Base-by-base conservation (phyloP, 2,888 invertebrate species). In the Sipha maydis region DNA sequence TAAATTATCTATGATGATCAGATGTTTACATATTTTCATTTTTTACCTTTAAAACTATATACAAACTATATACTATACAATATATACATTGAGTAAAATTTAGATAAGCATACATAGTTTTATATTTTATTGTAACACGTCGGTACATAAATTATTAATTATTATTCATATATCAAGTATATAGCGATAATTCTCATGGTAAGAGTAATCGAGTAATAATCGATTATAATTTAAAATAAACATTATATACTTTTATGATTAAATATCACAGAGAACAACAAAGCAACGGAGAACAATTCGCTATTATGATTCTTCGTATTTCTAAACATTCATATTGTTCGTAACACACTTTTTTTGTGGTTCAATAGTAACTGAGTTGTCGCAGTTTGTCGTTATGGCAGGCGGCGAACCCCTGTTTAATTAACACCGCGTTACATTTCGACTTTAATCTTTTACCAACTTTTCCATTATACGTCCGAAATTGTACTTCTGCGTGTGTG, bases 381-480 rank as follows among this genome's bases (percentile, higher is more conserved):
- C 67, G 38, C 80, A 38, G 38, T 80, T 80, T 67, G 80, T 80
- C 67, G 38, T n/a, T 69, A 28, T 25, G 48, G n/a, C 5, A 67
- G 41, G 25, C 21, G 48, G 25, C 19, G 69, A 34, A 38, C 56
- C 48, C 75, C 31, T 83, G 69, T 83, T 83, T 56, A 83, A 83
- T 83, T 83, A 83, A 83, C 73, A 75, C 83, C 38, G 56, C 75
- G 38, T 71, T 71, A 56, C 73, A 28, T 75, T 83, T 75, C 48
- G 56, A 83, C 19, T 83, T 56, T 75, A 83, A 83, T 83, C 83
- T 56, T 75, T 83, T 83, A 34, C 54, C 83, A 56, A 83, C 83
- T 83, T 83, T 83, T 83, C 83, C 54, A 73, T 83, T 83, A 83
- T 56, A 75, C 28, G 83, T 83, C 38, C 73, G 83, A 83, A 75